Evolutionary conservation across 2,888 invertebrate genomes (phyloP), one percentile per base, ranked within the genome.

Genomic region (Synanthedon myopaeformis): DNA sequence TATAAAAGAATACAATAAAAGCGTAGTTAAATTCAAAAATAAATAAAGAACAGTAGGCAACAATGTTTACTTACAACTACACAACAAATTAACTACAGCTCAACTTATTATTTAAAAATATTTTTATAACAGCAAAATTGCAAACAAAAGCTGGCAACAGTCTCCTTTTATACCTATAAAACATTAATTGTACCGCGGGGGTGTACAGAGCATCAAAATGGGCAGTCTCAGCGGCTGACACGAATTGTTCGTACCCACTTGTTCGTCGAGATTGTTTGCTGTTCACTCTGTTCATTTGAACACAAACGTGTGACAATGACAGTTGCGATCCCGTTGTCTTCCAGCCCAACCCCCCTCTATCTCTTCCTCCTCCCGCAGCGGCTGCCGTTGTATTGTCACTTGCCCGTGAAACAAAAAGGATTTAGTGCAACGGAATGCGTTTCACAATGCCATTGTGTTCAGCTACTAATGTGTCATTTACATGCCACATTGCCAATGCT

Each of bases 221-320:
- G 58, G 57, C 55, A 48, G 45, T 57, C 56, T 59, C 56, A 61
- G 58, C 58, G 60, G 65, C 61, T 58, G 67, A 65, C 70, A 63
- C 57, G 62, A 59, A 70, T 69, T 72, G 74, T 73, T 65, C 62
- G 74, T 73, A 64, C 62, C 58, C 57, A 62, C 58, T 54, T 50
- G 54, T 52, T 54, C 41, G 28, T 14, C 42, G 45, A 45, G 49
- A 49, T 54, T 56, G 54, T 54, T 52, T 17, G 49, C 19, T 19
- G 49, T 48, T 59, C 61, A 61, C 63, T 60, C 62, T 65, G 69
- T 69, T 68, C 71, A 68, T 69, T 73, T 66, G 64, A 64, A 63
- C 58, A 59, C 52, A 56, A 35, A 59, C 60, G 56, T 57, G 49
- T 65, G 72, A 70, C 66, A 65, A 62, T 60, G 64, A 62, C 65